These are phyloP conservation scores for Octodonta nipae DNA, from an alignment of 2,888 invertebrate species.

Conservation along the genomic window DNA sequence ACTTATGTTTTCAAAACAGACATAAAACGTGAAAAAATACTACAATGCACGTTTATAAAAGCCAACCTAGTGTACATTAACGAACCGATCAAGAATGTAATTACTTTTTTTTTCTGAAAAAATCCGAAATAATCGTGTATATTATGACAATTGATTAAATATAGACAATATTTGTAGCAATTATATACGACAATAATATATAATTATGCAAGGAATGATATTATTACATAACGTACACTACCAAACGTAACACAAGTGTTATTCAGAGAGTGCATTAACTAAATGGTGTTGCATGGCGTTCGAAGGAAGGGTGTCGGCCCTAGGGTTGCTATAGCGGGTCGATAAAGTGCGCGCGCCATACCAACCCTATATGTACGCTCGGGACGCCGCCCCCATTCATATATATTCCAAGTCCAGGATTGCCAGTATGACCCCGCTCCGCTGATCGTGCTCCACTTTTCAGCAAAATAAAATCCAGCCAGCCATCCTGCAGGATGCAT, in stretches of 20 bases:
- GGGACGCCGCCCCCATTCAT: constrained; percentile 11
- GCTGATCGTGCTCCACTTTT: neutral
- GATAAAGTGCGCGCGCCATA: constrained; percentile 34
- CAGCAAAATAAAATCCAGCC: too few relatives aligned
- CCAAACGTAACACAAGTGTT: constrained; percentile 50
- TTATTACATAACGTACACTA: constrained; percentile 44
- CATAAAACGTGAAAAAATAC: constrained; percentile 30
- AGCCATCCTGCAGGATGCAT: too few relatives aligned
- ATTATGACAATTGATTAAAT: constrained; percentile 36
- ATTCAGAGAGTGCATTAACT: constrained; percentile 49
- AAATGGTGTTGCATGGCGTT: constrained; percentile 43
- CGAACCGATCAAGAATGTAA: constrained; percentile 31
- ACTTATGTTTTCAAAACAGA: constrained; percentile 31
- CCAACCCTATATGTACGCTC: constrained; percentile 24
- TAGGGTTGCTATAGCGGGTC: constrained; percentile 33
- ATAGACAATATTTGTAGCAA: constrained; percentile 38
- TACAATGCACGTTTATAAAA: constrained; percentile 33
- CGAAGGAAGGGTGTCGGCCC: constrained; percentile 40
- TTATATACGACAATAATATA: constrained; percentile 38
- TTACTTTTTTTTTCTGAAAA: too few relatives aligned
- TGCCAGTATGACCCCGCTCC: neutral
- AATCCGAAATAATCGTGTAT: constrained; percentile 33
- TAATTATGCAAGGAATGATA: constrained; percentile 40
- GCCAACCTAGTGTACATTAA: constrained; percentile 35
- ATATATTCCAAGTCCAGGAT: neutral